phyloP scores from a whole-genome alignment of 2,797 vertebrate genomes.

The Paramormyrops hopkinsi region DNA sequence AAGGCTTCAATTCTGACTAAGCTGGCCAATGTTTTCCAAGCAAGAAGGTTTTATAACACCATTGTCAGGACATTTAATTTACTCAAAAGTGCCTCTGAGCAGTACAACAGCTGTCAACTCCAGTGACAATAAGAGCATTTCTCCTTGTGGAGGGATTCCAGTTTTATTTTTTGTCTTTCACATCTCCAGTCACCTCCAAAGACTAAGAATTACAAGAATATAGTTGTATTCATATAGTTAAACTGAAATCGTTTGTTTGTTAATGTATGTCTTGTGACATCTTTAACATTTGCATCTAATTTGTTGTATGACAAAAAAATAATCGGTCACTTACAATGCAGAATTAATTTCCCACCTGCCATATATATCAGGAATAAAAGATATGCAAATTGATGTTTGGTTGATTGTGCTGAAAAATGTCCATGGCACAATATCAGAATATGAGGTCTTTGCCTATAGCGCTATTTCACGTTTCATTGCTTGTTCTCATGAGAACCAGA shows the following conservation, averaged over 20 bases:
- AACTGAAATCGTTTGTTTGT: not conserved
- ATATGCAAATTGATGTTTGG: not conserved
- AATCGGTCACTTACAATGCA: not conserved
- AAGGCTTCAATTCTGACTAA: not conserved
- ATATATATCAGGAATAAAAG: not conserved
- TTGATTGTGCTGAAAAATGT: not conserved
- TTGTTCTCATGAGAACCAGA: not conserved
- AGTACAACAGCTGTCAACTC: not conserved
- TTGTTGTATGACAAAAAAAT: not conserved
- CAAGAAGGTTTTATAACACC: not conserved
- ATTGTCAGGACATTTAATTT: not conserved
- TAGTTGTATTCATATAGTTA: not conserved
- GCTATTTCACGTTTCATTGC: not conserved
- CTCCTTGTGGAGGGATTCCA: not conserved
- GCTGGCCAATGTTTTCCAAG: not conserved
- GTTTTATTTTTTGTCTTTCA: not conserved
- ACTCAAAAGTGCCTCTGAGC: not conserved
- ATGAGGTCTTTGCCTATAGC: not conserved
- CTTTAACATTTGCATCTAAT: not conserved
- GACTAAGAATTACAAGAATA: not conserved
- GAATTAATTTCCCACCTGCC: not conserved
- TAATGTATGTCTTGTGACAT: not conserved
- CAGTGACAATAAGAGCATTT: not conserved
- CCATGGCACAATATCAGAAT: not conserved
- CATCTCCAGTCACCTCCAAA: not conserved